phyloP scores from a whole-genome alignment of 2,113 vertebrate genomes.

The Cephalopholis sonnerati region DNA sequence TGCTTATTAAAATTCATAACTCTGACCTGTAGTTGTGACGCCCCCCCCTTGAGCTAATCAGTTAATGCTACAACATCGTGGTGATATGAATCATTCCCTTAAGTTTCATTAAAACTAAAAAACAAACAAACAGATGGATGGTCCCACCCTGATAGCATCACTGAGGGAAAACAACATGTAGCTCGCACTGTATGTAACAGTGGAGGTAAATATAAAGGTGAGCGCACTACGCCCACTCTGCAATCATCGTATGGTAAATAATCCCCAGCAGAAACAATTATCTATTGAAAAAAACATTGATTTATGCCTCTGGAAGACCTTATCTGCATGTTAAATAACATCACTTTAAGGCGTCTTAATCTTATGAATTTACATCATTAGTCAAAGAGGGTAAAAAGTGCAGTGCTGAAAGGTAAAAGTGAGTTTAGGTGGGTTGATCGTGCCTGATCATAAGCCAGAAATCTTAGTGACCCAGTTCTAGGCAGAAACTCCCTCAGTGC shows the following conservation, averaged over 20 bases:
- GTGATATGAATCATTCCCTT: slow-evolving; percentile 39
- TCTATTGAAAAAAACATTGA: slow-evolving; percentile 31
- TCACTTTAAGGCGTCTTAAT: slow-evolving; percentile 2
- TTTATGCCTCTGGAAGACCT: neutral
- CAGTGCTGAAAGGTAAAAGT: neutral
- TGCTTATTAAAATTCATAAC: slow-evolving; percentile 57
- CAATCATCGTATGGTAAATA: slow-evolving; percentile 24
- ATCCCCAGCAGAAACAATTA: slow-evolving; percentile 19
- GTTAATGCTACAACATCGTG: neutral
- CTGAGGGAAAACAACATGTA: slow-evolving; percentile 21
- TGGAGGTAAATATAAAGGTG: slow-evolving; percentile 34
- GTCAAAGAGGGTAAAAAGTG: neutral
- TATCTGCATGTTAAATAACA: slow-evolving; percentile 2
- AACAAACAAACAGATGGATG: slow-evolving; percentile 40
- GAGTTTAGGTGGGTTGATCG: slow-evolving; percentile 10
- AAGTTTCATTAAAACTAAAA: slow-evolving; percentile 50
- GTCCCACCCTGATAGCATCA: neutral
- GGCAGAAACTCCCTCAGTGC: slow-evolving; percentile 62
- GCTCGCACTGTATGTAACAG: neutral
- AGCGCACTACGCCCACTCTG: slow-evolving; percentile 44
- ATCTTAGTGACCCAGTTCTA: slow-evolving; percentile 67
- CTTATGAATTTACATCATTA: neutral
- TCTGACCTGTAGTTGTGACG: slow-evolving; percentile 26
- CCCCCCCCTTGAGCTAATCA: slow-evolving; percentile 18
- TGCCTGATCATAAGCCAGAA: slow-evolving; percentile 21